Conservation (phyloP, 2,113 vertebrate species). For the Pao palembangensis region DNA sequence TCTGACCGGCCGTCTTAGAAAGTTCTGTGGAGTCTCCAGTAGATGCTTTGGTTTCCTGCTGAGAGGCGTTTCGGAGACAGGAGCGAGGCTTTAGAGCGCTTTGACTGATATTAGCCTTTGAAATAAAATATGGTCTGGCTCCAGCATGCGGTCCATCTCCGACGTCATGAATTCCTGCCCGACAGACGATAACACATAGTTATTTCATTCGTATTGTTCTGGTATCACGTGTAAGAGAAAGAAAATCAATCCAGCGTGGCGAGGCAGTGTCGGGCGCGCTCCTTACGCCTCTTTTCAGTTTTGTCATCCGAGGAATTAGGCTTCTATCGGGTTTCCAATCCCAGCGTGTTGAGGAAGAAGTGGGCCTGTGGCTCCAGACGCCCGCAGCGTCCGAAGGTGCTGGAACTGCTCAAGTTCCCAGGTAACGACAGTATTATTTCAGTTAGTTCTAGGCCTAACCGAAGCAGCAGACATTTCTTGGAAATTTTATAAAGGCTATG, state of each 20-base stretch:
- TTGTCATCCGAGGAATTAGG: too few species aligned
- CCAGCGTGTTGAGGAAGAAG: too few species aligned
- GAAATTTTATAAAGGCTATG: too few species aligned
- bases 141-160: slow-evolving; percentile 23
- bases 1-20: too few species aligned
- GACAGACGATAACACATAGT: slow-evolving; percentile 27
- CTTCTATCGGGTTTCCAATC: too few species aligned
- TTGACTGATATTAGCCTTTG: slow-evolving; percentile 26
- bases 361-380: background rate
- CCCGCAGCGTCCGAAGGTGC: background rate
- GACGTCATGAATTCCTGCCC: slow-evolving; percentile 42
- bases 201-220: slow-evolving; percentile 52
- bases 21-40: slow-evolving; percentile 14
- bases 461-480: too few species aligned
- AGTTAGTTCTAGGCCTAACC: too few species aligned
- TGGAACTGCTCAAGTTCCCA: too few species aligned
- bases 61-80: slow-evolving; percentile 19
- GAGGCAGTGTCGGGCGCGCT: too few species aligned
- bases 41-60: slow-evolving; percentile 10
- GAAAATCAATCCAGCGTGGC: slow-evolving; percentile 14
- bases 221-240: slow-evolving; percentile 34
- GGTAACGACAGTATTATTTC: too few species aligned
- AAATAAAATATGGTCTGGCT: slow-evolving; percentile 42
- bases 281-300: too few species aligned
- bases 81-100: slow-evolving; percentile 16